Conservation (phyloP, 2,797 vertebrate species). For the Pseudochirops corinnae region DNA sequence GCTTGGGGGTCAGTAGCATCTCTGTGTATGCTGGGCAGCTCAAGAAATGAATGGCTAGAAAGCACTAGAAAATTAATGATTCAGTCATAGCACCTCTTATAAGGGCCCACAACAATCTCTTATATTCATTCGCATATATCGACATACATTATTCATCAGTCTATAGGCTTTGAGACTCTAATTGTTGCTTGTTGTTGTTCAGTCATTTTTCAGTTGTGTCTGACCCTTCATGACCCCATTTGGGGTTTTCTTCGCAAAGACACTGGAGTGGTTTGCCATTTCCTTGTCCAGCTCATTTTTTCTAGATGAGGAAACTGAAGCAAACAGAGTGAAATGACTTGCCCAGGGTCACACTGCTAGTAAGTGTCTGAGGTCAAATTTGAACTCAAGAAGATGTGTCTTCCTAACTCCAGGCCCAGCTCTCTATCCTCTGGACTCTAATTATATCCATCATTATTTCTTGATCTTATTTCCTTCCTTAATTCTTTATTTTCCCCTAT, state of each 20-base stretch:
- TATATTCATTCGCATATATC: not conserved
- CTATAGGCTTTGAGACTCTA: not conserved
- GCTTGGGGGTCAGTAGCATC: not conserved
- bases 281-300: not conserved
- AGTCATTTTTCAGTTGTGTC: not conserved
- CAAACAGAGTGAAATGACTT: not conserved
- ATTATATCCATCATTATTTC: not conserved
- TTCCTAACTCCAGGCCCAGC: not conserved
- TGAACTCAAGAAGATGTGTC: not conserved
- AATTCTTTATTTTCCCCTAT: not conserved
- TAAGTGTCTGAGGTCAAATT: not conserved
- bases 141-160: not conserved
- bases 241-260: not conserved
- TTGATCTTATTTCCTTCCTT: not conserved
- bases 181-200: not conserved
- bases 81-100: not conserved
- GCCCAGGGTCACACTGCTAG: not conserved
- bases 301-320: not conserved
- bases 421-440: not conserved
- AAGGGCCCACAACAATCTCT: not conserved
- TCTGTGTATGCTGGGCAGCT: not conserved
- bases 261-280: not conserved
- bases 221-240: not conserved
- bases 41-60: not conserved
- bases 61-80: not conserved